Evolutionary conservation across 2,888 invertebrate species (phyloP).

Genomic region (Acronicta psi): DNA sequence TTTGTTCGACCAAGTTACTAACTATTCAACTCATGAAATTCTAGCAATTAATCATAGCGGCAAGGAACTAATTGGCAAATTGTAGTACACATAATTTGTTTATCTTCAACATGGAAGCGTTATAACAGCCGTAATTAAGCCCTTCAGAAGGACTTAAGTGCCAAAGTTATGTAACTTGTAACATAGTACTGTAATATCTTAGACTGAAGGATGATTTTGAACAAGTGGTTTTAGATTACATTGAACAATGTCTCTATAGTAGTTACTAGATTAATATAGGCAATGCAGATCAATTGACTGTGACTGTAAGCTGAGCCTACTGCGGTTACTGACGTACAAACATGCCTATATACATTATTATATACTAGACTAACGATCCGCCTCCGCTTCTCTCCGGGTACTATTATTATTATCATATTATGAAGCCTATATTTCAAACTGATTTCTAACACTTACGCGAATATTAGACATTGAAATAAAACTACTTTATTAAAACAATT

Average conservation of each 20-base stretch:
- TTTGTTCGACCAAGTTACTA: conserved; percentile 9
- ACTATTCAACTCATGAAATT: conserved; percentile 22
- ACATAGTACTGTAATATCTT: conserved; percentile 36
- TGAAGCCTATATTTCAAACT: no score
- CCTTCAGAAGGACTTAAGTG: conserved; percentile 25
- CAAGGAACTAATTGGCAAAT: conserved; percentile 43
- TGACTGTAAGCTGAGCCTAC: no score
- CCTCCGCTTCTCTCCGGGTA: no score
- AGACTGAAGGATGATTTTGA: conserved; percentile 14
- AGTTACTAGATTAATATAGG: background rate
- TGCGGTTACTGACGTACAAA: no score
- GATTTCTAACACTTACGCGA: no score
- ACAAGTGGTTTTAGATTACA: background rate
- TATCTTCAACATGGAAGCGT: conserved; percentile 26
- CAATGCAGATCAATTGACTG: no score
- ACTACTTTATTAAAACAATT: no score
- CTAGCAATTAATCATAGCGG: conserved; percentile 44
- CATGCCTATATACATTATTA: no score
- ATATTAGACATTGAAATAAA: no score
- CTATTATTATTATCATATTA: no score
- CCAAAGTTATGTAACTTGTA: conserved; percentile 41
- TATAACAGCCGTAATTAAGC: conserved; percentile 33
- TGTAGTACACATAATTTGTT: conserved; percentile 44
- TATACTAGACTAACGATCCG: no score
- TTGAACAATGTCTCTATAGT: background rate